Evolutionary conservation across 2,113 vertebrate species (phyloP), one percentile per base, ranked within the genome.

Genomic region (Carassius carassius): DNA sequence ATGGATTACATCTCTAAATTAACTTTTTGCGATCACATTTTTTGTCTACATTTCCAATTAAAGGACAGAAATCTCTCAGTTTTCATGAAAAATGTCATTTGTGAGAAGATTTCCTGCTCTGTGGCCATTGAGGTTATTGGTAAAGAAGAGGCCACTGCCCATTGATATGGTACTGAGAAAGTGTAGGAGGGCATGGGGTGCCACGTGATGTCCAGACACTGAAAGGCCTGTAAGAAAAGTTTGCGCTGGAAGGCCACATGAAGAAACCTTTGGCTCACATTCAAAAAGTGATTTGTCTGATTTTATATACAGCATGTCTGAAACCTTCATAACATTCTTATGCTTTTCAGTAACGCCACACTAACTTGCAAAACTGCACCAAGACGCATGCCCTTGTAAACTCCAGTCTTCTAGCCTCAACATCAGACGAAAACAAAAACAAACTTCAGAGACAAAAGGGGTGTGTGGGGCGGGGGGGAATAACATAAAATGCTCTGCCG

Each of bases 371-470:
- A 67, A 85, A 56, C 56, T 23, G 37, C 56, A 87, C 69, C 62
- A 78, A 84, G 85, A 83, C 14, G 58, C 75, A 72, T 86, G 70
- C 9, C 7, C 67, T 49, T 84, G 79, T 87, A 90, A 90, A 91
- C 91, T 87, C 88, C 90, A 44, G 83, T 87, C 90, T 90, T 85
- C 84, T 12, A 41, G 70, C 83, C 87, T 89, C 90, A 89, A 37
- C 87, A 73, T 89, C 86, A 89, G 89, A 89, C 85, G 3, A 89
- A 93, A 90, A 91, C 89, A 89, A 83, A 89, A 90, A 87, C 87
- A 89, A 87, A 84, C 81, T 75, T n/a, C 62, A 76, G 29, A 65
- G 65, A 85, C 77, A 80, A 85, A 80, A 74, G 41, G 58, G 19
- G 54, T 54, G 37, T 7, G 8, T 6, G 37, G 37, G 37, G 37